These are phyloP conservation scores for Oreotragus oreotragus DNA, from an alignment of 2,113 vertebrate species.

Conservation along the genomic window DNA sequence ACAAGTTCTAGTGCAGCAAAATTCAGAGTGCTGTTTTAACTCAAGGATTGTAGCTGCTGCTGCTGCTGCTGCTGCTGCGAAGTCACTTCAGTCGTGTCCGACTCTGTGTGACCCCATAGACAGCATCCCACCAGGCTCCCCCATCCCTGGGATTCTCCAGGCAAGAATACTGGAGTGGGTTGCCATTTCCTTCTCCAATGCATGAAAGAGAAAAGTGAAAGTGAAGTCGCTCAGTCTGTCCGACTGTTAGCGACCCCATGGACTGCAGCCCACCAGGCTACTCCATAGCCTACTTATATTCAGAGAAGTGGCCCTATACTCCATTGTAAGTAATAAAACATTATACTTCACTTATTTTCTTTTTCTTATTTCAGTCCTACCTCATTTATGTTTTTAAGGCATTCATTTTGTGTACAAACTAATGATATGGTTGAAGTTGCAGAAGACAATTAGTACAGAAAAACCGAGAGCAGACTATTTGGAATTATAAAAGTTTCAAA, in stretches of 20 bases:
- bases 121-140: too few species aligned
- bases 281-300: background rate
- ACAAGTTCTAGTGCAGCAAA: background rate
- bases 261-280: too few species aligned
- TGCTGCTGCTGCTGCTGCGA: too few species aligned
- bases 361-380: conserved; percentile 5
- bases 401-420: conserved; percentile 4
- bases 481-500: conserved; percentile 30
- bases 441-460: background rate
- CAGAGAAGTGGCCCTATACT: background rate
- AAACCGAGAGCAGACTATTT: background rate
- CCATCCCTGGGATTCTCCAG: too few species aligned
- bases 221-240: too few species aligned
- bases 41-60: background rate
- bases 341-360: background rate
- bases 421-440: background rate
- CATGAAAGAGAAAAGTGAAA: too few species aligned
- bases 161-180: too few species aligned
- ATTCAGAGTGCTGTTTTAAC: background rate
- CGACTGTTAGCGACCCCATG: too few species aligned
- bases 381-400: background rate
- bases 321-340: conserved; percentile 2
- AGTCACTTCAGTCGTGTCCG: too few species aligned
- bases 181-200: too few species aligned
- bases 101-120: too few species aligned